Evolutionary conservation across 2,113 vertebrate species (phyloP).

Genomic region (Chlorocebus sabaeus): DNA sequence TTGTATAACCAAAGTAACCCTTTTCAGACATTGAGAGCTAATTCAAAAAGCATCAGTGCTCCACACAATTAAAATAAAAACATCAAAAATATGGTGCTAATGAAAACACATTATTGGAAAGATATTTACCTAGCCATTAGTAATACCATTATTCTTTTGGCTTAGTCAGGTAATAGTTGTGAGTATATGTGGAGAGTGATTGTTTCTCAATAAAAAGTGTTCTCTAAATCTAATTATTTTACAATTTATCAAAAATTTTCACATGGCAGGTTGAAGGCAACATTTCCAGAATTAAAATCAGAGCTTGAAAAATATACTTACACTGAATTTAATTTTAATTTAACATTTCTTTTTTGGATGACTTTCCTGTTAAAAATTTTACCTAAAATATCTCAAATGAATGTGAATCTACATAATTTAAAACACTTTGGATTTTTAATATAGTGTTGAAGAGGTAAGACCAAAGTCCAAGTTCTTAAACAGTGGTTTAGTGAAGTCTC

Average conservation of each 20-base stretch:
- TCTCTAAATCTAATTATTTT: neutral
- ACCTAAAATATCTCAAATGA: neutral
- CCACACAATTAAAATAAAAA: neutral
- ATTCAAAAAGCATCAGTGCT: neutral
- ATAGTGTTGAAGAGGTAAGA: neutral
- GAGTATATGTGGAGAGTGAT: neutral
- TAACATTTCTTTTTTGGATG: neutral
- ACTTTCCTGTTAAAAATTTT: neutral
- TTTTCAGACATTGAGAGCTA: neutral
- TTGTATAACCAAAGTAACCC: neutral
- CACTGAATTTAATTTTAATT: neutral
- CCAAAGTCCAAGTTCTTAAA: neutral
- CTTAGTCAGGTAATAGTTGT: neutral
- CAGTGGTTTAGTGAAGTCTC: neutral
- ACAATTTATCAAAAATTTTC: neutral
- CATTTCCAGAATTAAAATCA: neutral
- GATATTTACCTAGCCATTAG: neutral
- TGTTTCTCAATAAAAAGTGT: neutral
- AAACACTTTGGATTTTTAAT: neutral
- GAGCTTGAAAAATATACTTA: neutral
- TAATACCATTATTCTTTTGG: neutral
- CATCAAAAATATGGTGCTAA: neutral
- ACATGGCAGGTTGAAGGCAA: neutral
- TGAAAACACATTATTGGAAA: neutral
- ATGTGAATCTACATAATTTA: neutral